Base-by-base conservation (phyloP, 2,113 vertebrate species). In the Leuciscus idus region DNA sequence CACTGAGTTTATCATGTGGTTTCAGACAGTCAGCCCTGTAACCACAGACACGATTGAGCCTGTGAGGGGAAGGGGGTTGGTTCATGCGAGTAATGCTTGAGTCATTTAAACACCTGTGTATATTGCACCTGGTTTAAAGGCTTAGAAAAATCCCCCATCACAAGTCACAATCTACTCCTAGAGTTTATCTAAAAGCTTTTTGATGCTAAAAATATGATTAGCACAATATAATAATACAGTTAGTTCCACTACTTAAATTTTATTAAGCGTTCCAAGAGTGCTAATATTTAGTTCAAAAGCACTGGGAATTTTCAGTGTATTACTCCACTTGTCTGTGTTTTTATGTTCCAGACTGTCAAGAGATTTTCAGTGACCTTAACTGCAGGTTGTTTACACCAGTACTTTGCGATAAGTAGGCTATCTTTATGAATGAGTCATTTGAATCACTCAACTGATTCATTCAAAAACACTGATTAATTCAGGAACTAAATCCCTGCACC, bases 61-160 rank as follows among this genome's bases (percentile, higher is more conserved):
- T 59, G 76, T 55, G 55, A 84, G 33, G 68, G 90, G 89, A 55
- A 72, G 78, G 6, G 73, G 81, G 73, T 8, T 21, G 9, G 11
- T 62, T 33, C 66, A 79, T 30, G 6, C 57, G 15, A 85, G 86
- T 50, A 83, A 84, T 30, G 15, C 79, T 28, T 48, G 74, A 66
- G 85, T 59, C 87, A 43, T 57, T 39, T 81, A 28, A 48, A 64
- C 80, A 86, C 84, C 81, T 86, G 81, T 79, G 66, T 39, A 10
- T n/a, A 36, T 30, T 61, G 39, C 74, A 88, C 28, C 79, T 85
- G 80, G 62, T 62, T 76, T 10, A 48, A 43, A 11, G 17, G 13
- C 30, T 57, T 73, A 64, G 13, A 21, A 81, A 66, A 81, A 64
- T 43, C 13, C 78, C 33, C 17, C 59, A 6, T 48, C 2, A 17